Conservation (phyloP, 2,113 vertebrate genomes). For the Misgurnus anguillicaudatus region DNA sequence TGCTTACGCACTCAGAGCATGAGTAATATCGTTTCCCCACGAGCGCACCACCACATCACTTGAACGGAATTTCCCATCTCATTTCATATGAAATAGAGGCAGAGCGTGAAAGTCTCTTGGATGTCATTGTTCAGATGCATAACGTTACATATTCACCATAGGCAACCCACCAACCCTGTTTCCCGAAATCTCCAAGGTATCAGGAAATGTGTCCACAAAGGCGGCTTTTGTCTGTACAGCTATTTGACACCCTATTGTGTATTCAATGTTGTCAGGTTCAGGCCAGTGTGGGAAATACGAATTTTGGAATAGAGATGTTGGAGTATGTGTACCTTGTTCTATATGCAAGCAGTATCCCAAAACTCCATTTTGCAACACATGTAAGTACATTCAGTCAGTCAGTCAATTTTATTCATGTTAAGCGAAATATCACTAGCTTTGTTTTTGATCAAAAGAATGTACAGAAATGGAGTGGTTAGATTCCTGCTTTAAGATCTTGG, state of each 20-base stretch:
- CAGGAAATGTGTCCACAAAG: constrained; percentile 7
- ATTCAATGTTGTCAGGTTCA: constrained; percentile 53
- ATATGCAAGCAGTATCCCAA: constrained; percentile 75
- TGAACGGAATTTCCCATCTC: constrained; percentile 56
- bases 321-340: constrained; percentile 67
- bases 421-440: neutral
- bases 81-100: constrained; percentile 49
- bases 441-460: neutral
- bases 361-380: constrained; percentile 78
- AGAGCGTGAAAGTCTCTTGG: constrained; percentile 1
- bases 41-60: constrained; percentile 51
- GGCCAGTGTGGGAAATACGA: constrained; percentile 62
- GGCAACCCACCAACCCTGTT: neutral
- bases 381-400: constrained; percentile 60
- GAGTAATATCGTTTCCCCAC: constrained; percentile 54
- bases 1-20: constrained; percentile 46
- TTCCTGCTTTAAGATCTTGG: constrained; percentile 19
- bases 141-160: neutral
- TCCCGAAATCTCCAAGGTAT: neutral
- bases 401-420: neutral
- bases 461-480: constrained; percentile 16
- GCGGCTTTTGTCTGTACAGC: neutral
- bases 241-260: constrained; percentile 3
- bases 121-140: constrained; percentile 3
- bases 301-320: constrained; percentile 73